Base-by-base conservation (phyloP, 1,140 invertebrate species). In the Lordiphosa stackelbergi region DNA sequence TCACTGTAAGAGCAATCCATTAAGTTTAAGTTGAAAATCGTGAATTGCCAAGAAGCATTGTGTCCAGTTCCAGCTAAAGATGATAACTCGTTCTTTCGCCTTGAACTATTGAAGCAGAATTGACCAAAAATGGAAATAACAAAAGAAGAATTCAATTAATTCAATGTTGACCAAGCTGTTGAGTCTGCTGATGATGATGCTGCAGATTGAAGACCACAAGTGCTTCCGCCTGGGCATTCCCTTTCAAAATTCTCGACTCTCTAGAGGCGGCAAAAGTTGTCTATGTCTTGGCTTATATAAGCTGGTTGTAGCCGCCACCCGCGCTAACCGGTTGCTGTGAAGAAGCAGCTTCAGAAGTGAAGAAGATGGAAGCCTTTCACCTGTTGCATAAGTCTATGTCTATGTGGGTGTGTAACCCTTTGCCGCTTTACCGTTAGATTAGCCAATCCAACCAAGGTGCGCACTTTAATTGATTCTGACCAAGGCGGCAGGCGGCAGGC, bases 391-490 rank as follows among this genome's bases (percentile, higher is more conserved):
- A 68, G 46, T 34, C 12, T 24, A 51, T 37, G 22, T 37, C 34
- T 40, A 11, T 24, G 22, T 22, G 36, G 35, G 16, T 41, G 51
- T 13, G 22, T n/a, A 34, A 34, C 31, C 43, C 45, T 36, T 64
- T 48, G 51, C 5, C 66, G 70, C 70, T 73, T 78, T 79, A 79
- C 74, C 71, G 74, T 74, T 79, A 31, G 28, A 75, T 75, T 81
- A 58, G 66, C 77, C 73, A 71, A 75, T 60, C 58, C 28, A 8
- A 52, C 60, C 69, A 70, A 46, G 53, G 66, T 55, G 62, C 56
- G 64, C 61, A 73, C 72, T 69, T 62, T 53, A 79, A 72, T 83
- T 75, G 64, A 81, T 81, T 81, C 75, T 81, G 71, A 68, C 69
- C 43, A 16, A 16, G 1, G 1, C 2, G 16, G 16, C 16, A 47